Percentiles rank a stretch among this genome's conserved stretches.
Evolutionary conservation across 2,797 vertebrate genomes (phyloP).

Genomic region (Syngnathus acus): DNA sequence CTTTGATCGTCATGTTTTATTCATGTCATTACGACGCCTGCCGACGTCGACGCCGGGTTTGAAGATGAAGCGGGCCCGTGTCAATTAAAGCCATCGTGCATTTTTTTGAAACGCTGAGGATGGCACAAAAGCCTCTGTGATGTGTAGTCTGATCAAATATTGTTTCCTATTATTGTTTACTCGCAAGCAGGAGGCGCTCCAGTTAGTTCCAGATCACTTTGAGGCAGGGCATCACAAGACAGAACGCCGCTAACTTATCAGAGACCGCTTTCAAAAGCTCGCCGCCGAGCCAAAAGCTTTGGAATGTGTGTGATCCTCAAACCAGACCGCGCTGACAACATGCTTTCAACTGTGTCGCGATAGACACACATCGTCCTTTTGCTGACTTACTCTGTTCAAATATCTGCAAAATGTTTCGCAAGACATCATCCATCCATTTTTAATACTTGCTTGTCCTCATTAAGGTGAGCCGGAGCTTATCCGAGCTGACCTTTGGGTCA

Average conservation of each 20-base stretch:
- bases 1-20: conserved; percentile 58
- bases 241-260: conserved; percentile 49
- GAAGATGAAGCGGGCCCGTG: conserved; percentile 57
- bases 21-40: conserved; percentile 62
- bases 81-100: conserved; percentile 65
- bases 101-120: conserved; percentile 58
- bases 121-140: conserved; percentile 57
- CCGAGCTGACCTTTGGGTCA: background rate
- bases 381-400: background rate
- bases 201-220: conserved; percentile 65
- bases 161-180: conserved; percentile 69
- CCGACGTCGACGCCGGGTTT: conserved; percentile 58
- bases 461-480: background rate
- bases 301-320: conserved; percentile 62
- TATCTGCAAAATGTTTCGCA: background rate
- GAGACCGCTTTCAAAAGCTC: conserved; percentile 66
- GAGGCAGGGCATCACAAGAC: conserved; percentile 50
- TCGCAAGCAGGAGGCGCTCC: conserved; percentile 49
- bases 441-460: background rate
- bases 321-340: conserved; percentile 51
- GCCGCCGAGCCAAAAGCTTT: conserved; percentile 57
- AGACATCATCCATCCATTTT: background rate
- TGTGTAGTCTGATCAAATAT: conserved; percentile 66
- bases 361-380: background rate
- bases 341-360: conserved; percentile 38